Base-by-base conservation (phyloP, 2,888 invertebrate genomes). In the Nebria brevicollis region DNA sequence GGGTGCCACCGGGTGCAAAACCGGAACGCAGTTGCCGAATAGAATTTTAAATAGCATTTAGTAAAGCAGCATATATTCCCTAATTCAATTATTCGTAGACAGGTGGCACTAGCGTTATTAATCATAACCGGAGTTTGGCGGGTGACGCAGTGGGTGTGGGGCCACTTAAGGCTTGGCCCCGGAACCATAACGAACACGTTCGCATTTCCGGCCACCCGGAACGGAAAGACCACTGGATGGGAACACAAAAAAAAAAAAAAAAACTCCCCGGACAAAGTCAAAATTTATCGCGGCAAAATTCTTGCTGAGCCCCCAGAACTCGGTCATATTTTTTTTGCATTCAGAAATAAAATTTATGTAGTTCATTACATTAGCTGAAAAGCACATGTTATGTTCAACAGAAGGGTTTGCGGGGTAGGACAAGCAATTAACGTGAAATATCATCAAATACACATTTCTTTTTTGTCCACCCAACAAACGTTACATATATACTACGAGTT, bases 321-420 rank as follows among this genome's bases (percentile, higher is more conserved):
- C 84, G 84, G 82, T 83, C 83, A 85, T 86, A 54, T 34, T 34
- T 86, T 86, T 85, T 54, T 79, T 83, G 84, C 83, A 83, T 82
- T 83, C 84, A 84, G 83, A 84, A 85, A 85, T 75, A 85, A 84
- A 86, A 87, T 86, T 87, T 87, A 87, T 87, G 85, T 85, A 86
- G 86, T 86, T 87, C 86, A 86, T 87, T 86, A 87, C 74, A 77
- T 77, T 78, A 78, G 74, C 65, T 7, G 74, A 68, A 70, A n/a
- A 54, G 64, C 78, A 66, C 25, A 54, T 68, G 65, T 64, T 68
- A 41, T 78, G 73, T 66, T 78, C 72, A 72, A 10, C 72, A 34
- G 26, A 8, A 11, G 26, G 68, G 26, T 1, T 20, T 20, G 15
- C 4, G 25, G 26, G 8, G 72, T 7, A 68, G n/a, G 13, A 68